These are phyloP conservation scores for Drosophila tripunctata DNA, from an alignment of 2,888 invertebrate species.

Conservation along the genomic window DNA sequence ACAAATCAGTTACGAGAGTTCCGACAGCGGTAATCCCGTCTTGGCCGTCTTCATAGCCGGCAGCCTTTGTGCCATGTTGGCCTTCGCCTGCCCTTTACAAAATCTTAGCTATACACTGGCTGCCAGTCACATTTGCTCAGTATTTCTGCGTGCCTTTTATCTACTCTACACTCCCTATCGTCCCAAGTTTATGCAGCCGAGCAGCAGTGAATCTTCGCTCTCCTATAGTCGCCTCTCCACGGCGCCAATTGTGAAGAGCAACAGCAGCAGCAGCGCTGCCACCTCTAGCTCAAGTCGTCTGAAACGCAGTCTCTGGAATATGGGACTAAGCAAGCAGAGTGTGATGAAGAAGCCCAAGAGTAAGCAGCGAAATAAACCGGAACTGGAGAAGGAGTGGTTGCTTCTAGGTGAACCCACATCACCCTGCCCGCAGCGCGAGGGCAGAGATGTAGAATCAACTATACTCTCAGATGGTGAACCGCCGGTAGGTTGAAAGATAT, in stretches of 20 bases:
- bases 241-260: slow-evolving; percentile 75
- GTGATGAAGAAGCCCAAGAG: slow-evolving; percentile 75
- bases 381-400: slow-evolving; percentile 84
- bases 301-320: slow-evolving; percentile 82
- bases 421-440: slow-evolving; percentile 81
- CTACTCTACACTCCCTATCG: slow-evolving; percentile 83
- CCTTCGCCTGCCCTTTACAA: slow-evolving; percentile 86
- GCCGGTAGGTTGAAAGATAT: slow-evolving; percentile 59
- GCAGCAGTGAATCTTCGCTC: slow-evolving; percentile 81
- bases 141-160: slow-evolving; percentile 82
- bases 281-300: slow-evolving; percentile 64
- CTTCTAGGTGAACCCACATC: slow-evolving; percentile 84
- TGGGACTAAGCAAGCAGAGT: slow-evolving; percentile 78
- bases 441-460: slow-evolving; percentile 82
- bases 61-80: slow-evolving; percentile 86
- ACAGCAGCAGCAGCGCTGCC: slow-evolving; percentile 67
- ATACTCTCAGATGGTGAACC: slow-evolving; percentile 83
- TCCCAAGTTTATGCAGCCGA: slow-evolving; percentile 83
- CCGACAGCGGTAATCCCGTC: slow-evolving; percentile 86
- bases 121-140: slow-evolving; percentile 82
- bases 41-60: slow-evolving; percentile 86
- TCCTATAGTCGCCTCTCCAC: slow-evolving; percentile 84
- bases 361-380: slow-evolving; percentile 78
- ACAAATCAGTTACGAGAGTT: slow-evolving; percentile 85
- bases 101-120: slow-evolving; percentile 85